These are phyloP conservation scores for Phocides pigmalion DNA, from an alignment of 1,140 invertebrate genomes.

Conservation along the genomic window DNA sequence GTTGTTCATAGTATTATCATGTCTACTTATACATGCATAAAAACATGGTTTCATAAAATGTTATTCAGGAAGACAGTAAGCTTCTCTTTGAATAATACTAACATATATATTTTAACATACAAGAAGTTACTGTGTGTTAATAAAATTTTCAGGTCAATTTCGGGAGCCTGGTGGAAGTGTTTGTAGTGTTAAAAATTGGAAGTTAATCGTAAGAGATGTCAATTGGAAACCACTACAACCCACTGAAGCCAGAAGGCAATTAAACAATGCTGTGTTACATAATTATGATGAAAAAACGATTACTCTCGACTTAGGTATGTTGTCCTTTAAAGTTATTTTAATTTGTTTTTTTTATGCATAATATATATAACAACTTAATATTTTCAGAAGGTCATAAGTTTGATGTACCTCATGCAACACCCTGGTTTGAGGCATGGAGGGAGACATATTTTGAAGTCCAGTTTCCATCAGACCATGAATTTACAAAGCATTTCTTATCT, in stretches of 20 bases:
- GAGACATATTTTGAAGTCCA: constrained; percentile 95
- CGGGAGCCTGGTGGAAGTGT: constrained; percentile 91
- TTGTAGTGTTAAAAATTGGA: constrained; percentile 90
- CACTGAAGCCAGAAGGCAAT: constrained; percentile 92
- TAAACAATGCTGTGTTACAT: constrained; percentile 93
- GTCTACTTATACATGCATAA: no score
- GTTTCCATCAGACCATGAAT: constrained; percentile 97
- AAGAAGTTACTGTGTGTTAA: no score
- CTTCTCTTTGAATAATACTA: no score
- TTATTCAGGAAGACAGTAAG: no score
- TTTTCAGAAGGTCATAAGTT: constrained; percentile 82
- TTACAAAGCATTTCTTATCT: constrained; percentile 95
- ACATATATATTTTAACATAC: no score
- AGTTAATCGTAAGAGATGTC: constrained; percentile 92
- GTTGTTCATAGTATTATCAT: no score
- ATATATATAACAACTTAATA: constrained; percentile 30
- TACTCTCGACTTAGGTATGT: constrained; percentile 61
- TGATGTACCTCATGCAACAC: constrained; percentile 89
- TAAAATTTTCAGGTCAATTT: constrained; percentile 87
- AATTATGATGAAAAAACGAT: constrained; percentile 87
- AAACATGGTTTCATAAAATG: no score
- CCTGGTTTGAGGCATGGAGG: constrained; percentile 99
- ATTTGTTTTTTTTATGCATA: not conserved
- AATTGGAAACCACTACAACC: constrained; percentile 92
- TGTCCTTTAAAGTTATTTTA: not conserved